Evolutionary conservation across 2,113 vertebrate species (phyloP), one percentile per base, ranked within the genome.

Genomic region (Oostethus manadensis): DNA sequence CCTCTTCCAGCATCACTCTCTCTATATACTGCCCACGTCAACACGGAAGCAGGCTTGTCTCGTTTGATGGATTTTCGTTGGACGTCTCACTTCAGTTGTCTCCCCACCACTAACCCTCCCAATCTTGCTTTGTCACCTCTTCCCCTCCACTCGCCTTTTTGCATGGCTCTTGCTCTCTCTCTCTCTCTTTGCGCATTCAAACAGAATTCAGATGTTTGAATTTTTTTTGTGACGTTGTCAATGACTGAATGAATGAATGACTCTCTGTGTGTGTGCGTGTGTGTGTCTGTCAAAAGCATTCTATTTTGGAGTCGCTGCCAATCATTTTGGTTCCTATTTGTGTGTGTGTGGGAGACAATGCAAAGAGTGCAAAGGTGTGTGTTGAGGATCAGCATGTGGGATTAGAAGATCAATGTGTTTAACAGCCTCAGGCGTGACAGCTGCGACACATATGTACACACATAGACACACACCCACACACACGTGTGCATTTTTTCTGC

Each of bases 31-130:
- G 50, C 62, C 75, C 55, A 58, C 59, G 60, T 48, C n/a, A 20
- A 67, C 62, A 74, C 56, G 73, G 60, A 73, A 73, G 74, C 78
- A 69, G 20, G 58, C 51, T 68, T 62, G 68, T 82, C 73, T 67
- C 62, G 56, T 74, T 71, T 86, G 73, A 81, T 72, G 69, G 63
- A 82, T 85, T 67, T 78, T 45, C n/a, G 71, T 42, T 13, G 61
- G 73, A 70, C 49, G 58, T 58, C 58, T 84, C 62, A 59, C 57
- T 78, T 84, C 74, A 68, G 73, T 73, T 67, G 71, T 55, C 67
- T 77, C 29, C 29, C 60, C 59, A 35, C 61, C 51, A 17, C 43
- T 51, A 55, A 42, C 46, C 44, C 49, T 53, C 51, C 62, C 50
- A 64, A 46, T 51, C 62, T 40, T 40, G 40, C 50, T 14, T 67